These are phyloP conservation scores for Gadus macrocephalus DNA, from an alignment of 2,113 vertebrate genomes.

Conservation along the genomic window DNA sequence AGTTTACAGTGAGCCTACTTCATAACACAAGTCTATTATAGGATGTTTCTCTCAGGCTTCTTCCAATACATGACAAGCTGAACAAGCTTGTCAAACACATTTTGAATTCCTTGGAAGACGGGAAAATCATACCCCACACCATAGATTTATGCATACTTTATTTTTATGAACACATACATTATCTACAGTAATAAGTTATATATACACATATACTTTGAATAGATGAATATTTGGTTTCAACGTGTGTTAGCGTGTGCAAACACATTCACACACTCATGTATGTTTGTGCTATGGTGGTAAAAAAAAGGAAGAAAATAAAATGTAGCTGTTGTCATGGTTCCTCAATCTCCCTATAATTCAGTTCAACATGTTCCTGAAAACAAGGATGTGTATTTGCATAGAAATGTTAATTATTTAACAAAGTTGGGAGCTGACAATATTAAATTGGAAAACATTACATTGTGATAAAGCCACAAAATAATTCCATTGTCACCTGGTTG, in stretches of 20 bases:
- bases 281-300: constrained; percentile 65
- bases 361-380: too few relatives aligned
- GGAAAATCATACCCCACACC: background rate
- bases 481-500: constrained; percentile 2
- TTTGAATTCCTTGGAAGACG: background rate
- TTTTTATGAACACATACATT: constrained; percentile 69
- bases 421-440: background rate
- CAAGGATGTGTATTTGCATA: too few relatives aligned
- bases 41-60: background rate
- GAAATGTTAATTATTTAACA: background rate
- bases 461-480: constrained; percentile 3
- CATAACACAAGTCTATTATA: background rate
- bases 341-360: too few relatives aligned
- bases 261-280: background rate
- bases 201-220: constrained; percentile 69
- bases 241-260: background rate
- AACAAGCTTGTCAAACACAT: background rate
- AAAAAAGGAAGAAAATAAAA: constrained; percentile 32
- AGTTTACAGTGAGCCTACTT: too few relatives aligned
- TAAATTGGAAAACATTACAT: too few relatives aligned
- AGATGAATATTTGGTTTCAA: constrained; percentile 36
- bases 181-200: constrained; percentile 84
- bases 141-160: constrained; percentile 48
- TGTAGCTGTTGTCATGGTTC: constrained; percentile 43
- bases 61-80: too few relatives aligned